These are phyloP conservation scores for Amblyjoppa fuscipennis DNA, from an alignment of 2,888 invertebrate species.

Conservation along the genomic window DNA sequence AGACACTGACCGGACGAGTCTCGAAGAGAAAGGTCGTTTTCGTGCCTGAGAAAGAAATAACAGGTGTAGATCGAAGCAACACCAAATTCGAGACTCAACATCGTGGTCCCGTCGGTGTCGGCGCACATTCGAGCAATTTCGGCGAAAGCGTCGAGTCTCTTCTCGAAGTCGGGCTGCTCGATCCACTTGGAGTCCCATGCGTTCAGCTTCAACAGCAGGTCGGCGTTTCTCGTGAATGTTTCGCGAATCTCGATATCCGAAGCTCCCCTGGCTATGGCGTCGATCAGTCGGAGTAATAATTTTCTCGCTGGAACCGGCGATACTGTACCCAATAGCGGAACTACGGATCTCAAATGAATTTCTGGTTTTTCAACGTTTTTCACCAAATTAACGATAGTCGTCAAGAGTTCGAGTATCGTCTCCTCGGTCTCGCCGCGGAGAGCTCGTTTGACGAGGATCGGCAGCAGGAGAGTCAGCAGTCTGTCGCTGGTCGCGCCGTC, in stretches of 20 bases:
- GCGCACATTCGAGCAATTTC: slow-evolving; percentile 86
- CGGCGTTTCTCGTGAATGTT: slow-evolving; percentile 86
- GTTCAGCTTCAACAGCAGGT: slow-evolving; percentile 90
- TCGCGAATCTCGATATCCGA: slow-evolving; percentile 79
- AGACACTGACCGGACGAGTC: slow-evolving; percentile 92
- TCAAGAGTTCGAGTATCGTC: slow-evolving; percentile 89
- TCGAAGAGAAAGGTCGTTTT: slow-evolving; percentile 93
- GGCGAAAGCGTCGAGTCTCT: slow-evolving; percentile 92
- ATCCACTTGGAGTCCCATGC: slow-evolving; percentile 95
- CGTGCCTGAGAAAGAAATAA: slow-evolving; percentile 91
- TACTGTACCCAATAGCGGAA: slow-evolving; percentile 91
- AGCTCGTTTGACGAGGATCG: slow-evolving; percentile 90
- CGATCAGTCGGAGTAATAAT: slow-evolving; percentile 88
- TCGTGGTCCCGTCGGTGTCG: slow-evolving; percentile 82
- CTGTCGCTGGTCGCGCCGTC: slow-evolving; percentile 90
- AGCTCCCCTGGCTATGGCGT: slow-evolving; percentile 87
- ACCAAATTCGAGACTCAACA: slow-evolving; percentile 87
- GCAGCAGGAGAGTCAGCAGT: slow-evolving; percentile 90
- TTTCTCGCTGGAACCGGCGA: slow-evolving; percentile 89
- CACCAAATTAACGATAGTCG: slow-evolving; percentile 91
- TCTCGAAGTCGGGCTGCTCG: slow-evolving; percentile 97
- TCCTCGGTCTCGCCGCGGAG: slow-evolving; percentile 89
- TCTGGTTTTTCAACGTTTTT: slow-evolving; percentile 89
- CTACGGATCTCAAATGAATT: slow-evolving; percentile 89
- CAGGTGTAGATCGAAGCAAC: slow-evolving; percentile 93